Evolutionary conservation across 2,113 vertebrate genomes (phyloP).

Genomic region (Zosterops lateralis): DNA sequence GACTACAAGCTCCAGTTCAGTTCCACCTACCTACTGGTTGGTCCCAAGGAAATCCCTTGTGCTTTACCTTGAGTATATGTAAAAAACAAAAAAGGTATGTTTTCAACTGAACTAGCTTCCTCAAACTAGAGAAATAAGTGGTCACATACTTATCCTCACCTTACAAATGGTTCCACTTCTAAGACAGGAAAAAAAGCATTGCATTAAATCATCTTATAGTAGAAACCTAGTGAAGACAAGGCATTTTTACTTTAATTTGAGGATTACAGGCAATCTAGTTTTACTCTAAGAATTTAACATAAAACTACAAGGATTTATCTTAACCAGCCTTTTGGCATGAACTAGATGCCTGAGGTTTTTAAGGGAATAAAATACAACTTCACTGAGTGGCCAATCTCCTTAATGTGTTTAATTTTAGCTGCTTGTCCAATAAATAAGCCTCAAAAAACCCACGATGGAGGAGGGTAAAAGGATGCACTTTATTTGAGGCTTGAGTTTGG

Average conservation of each 20-base stretch:
- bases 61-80: background rate
- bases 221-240: background rate
- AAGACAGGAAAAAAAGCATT: background rate
- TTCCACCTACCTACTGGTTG: background rate
- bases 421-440: background rate
- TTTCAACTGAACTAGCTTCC: background rate
- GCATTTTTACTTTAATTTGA: background rate
- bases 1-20: background rate
- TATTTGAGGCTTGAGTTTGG: background rate
- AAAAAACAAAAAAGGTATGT: background rate
- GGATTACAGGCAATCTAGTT: background rate
- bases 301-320: background rate
- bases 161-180: background rate
- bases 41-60: background rate
- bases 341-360: background rate
- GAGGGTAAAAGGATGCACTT: background rate
- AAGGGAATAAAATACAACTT: background rate
- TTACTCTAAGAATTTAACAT: background rate
- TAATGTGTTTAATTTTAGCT: background rate
- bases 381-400: background rate
- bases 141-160: background rate
- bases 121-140: background rate
- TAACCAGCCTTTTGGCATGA: background rate
- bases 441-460: background rate
- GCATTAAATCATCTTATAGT: background rate